These are phyloP conservation scores for Cinclus cinclus DNA, from an alignment of 2,113 vertebrate genomes.

Conservation along the genomic window DNA sequence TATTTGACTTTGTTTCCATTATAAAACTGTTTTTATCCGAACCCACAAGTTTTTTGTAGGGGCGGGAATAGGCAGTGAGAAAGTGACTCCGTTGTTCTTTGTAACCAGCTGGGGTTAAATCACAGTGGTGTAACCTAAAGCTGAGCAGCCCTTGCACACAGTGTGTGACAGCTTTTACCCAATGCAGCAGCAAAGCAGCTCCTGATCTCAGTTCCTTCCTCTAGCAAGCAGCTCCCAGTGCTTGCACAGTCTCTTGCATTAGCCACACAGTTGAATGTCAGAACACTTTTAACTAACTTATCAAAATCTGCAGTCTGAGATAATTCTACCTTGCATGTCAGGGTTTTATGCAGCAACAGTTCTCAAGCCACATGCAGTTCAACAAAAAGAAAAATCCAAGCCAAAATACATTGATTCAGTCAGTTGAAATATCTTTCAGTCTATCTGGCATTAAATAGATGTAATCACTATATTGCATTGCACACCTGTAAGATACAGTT, in stretches of 20 bases:
- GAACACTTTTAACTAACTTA: background rate
- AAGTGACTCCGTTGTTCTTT: fast-evolving
- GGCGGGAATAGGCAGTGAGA: fast-evolving
- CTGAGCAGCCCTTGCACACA: background rate
- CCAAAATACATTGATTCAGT: background rate
- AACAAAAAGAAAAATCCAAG: background rate
- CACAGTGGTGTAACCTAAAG: background rate
- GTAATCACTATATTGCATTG: background rate
- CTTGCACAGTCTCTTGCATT: background rate
- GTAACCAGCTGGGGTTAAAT: background rate
- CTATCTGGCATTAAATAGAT: background rate
- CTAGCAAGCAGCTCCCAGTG: background rate
- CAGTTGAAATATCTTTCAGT: background rate
- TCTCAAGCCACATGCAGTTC: background rate
- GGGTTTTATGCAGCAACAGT: background rate
- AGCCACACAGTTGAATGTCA: fast-evolving
- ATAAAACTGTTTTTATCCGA: background rate
- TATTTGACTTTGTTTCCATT: background rate
- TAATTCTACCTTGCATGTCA: background rate
- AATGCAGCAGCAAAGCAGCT: background rate
- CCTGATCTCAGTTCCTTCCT: background rate
- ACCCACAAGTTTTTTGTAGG: background rate
- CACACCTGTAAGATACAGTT: background rate
- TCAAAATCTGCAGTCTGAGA: background rate
- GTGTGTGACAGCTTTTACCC: background rate